Conservation (phyloP, 2,113 vertebrate genomes). For the Cyanoramphus novaezelandiae region DNA sequence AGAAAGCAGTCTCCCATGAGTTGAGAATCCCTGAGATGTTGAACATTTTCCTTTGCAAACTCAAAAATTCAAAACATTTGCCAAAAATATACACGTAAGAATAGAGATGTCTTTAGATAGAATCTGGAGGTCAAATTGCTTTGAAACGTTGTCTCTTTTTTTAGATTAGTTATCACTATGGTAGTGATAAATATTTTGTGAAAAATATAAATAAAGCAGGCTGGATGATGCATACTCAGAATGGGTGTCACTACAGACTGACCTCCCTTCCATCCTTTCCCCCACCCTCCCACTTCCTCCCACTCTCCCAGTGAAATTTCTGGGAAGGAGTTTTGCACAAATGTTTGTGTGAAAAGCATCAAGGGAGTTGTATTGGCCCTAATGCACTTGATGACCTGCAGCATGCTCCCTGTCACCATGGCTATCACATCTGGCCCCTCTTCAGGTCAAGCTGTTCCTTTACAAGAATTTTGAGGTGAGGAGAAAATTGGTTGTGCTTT, state of each 20-base stretch:
- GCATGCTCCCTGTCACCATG: neutral
- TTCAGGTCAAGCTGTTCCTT: neutral
- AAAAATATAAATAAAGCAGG: slow-evolving; percentile 63
- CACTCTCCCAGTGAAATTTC: neutral
- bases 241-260: neutral
- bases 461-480: neutral
- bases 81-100: slow-evolving; percentile 60
- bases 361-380: neutral
- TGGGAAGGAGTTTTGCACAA: slow-evolving; percentile 20
- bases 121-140: slow-evolving; percentile 59
- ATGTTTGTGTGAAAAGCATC: neutral
- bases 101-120: slow-evolving; percentile 46
- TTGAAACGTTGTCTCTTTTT: slow-evolving; percentile 19
- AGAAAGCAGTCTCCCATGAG: slow-evolving; percentile 25
- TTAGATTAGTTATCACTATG: slow-evolving; percentile 66
- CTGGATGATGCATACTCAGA: slow-evolving; percentile 15
- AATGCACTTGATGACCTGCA: accelerated
- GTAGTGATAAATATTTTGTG: slow-evolving; percentile 65
- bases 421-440: neutral
- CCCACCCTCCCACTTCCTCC: neutral
- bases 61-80: slow-evolving; percentile 63
- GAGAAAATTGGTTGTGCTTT: neutral
- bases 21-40: slow-evolving; percentile 56
- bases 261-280: neutral
- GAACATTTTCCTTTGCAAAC: slow-evolving; percentile 55